Evolutionary conservation across 2,888 invertebrate species (phyloP), one percentile per base, ranked within the genome.

Genomic region (Ptilodon capucinus): DNA sequence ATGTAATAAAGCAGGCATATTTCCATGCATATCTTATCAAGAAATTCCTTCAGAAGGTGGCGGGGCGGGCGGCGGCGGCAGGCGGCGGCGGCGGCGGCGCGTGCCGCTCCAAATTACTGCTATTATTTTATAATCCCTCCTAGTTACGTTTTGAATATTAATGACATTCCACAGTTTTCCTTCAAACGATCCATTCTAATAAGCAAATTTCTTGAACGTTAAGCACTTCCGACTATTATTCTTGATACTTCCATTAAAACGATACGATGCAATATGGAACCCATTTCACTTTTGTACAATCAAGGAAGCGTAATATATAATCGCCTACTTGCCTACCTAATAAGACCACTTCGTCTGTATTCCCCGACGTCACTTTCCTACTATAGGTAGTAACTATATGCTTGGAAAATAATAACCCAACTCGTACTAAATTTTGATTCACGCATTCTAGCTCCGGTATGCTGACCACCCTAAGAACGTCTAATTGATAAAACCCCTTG

Each of bases 71-170:
- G 66, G 57, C 56, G 45, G 61, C 48, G 66, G 54, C 60, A n/a
- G 66, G 19, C 39, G 62, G 66, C 59, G 64, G 54, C 57, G 59
- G 63, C 51, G 53, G 64, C 60, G 76, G 71, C 81, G 79, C 83
- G 78, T 81, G 80, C 86, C 87, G 79, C 69, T 79, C 86, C 74
- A 90, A 89, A 89, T 89, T 89, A 89, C 90, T 90, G 82, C 88
- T 90, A 91, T 90, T 88, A 90, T 90, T 91, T 89, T 89, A 88
- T 89, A 90, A 90, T 88, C 85, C 90, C 87, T 86, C 89, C 84
- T 83, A 84, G 84, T 88, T 86, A 87, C 83, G 87, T 84, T 87
- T 86, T 82, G 89, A 91, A 91, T 90, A 91, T 90, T 91, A 90
- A 91, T 90, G 80, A 84, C 86, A 91, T 91, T 89, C 90, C 88